Percentiles rank a stretch among this genome's conserved stretches.
Evolutionary conservation across 2,797 vertebrate species (phyloP).

Genomic region (Helarctos malayanus): DNA sequence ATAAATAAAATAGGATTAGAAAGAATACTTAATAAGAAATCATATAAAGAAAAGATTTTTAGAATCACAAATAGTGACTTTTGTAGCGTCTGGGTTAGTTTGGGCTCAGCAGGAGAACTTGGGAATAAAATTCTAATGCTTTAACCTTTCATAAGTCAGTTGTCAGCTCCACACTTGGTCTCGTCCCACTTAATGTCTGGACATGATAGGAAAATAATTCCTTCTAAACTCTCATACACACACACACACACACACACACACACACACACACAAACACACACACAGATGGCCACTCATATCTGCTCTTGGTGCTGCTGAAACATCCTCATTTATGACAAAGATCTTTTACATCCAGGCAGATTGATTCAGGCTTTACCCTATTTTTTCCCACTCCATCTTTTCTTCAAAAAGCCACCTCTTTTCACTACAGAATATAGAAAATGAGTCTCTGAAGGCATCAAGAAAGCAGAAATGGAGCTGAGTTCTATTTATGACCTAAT

Average conservation of each 20-base stretch:
- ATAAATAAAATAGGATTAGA: not conserved
- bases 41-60: not conserved
- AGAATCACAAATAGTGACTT: conserved; percentile 18
- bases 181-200: conserved; percentile 2
- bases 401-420: conserved; percentile 61
- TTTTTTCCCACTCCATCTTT: not conserved
- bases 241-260: not conserved
- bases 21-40: conserved; percentile 29
- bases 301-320: conserved; percentile 9
- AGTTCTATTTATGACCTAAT: not conserved
- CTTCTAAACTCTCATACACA: not conserved
- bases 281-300: not conserved
- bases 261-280: not conserved
- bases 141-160: not conserved
- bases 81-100: not conserved
- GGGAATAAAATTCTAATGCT: not conserved
- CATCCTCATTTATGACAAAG: conserved; percentile 21
- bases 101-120: not conserved
- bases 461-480: not conserved
- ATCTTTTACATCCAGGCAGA: not conserved
- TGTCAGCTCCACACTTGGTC: conserved; percentile 40
- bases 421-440: conserved; percentile 7
- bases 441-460: not conserved
- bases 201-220: conserved; percentile 40
- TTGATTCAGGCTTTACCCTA: not conserved